A percentile compares a stretch with the other conserved stretches of the same genome.
phyloP scores from a whole-genome alignment of 23 tunicate species.

The Halocynthia aurantium region DNA sequence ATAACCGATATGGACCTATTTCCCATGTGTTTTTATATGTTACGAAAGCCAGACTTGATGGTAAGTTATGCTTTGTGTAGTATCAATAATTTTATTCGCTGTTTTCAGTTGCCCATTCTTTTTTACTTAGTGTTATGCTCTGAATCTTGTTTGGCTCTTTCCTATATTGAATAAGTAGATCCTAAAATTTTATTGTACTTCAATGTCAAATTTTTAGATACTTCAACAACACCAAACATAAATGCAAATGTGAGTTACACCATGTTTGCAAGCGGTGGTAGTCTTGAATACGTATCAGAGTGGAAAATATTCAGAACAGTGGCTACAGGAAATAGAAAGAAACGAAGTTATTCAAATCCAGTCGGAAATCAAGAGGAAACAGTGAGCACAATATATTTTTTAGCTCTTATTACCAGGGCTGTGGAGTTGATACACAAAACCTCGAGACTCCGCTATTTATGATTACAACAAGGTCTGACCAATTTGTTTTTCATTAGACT shows the following conservation, averaged over 20 bases:
- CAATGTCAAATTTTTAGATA: neutral
- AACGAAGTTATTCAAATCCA: constrained; percentile 35
- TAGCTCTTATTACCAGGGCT: too few species aligned
- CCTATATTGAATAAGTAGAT: too few species aligned
- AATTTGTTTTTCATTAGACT: too few species aligned
- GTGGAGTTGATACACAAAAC: too few species aligned
- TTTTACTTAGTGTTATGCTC: neutral
- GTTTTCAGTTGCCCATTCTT: too few species aligned
- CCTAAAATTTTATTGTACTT: too few species aligned
- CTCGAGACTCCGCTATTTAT: too few species aligned
- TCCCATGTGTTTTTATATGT: constrained; percentile 16
- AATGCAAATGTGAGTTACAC: constrained; percentile 25
- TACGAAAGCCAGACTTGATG: neutral
- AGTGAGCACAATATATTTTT: constrained; percentile 5
- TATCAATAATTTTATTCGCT: neutral
- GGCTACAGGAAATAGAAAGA: constrained; percentile 2
- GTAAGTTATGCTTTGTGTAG: neutral
- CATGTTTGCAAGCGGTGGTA: constrained; percentile 4
- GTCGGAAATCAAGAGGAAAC: constrained; percentile 24
- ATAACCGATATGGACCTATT: constrained; percentile 47
- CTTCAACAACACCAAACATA: constrained; percentile 4
- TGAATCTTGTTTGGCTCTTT: neutral
- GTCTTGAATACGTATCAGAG: constrained; percentile 47
- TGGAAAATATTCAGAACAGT: constrained; percentile 5
- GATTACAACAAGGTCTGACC: too few species aligned